These are phyloP conservation scores for Agonopterix arenella DNA, from an alignment of 2,888 invertebrate genomes.

Conservation along the genomic window DNA sequence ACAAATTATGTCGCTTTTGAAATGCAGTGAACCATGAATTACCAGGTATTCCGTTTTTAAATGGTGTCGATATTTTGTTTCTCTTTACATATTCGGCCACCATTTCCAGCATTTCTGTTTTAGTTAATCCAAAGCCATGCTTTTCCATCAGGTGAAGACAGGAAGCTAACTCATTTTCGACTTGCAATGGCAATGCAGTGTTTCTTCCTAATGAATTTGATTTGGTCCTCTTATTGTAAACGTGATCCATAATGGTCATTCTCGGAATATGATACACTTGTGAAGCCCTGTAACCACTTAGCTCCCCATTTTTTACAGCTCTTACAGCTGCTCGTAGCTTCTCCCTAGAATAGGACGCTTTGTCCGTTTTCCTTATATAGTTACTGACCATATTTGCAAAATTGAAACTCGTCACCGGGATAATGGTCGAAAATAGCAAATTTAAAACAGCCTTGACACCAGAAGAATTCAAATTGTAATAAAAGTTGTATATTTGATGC, in stretches of 20 bases:
- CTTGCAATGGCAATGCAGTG: conserved; percentile 6
- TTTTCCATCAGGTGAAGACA: conserved; percentile 10
- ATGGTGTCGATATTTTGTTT: conserved; percentile 6
- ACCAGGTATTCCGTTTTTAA: conserved; percentile 10
- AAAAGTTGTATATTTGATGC: no score
- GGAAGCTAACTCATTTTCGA: conserved; percentile 8
- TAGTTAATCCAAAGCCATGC: conserved; percentile 12
- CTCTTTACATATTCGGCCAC: conserved; percentile 3
- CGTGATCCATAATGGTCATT: conserved; percentile 13
- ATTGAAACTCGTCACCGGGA: no score
- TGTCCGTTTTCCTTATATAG: conserved; percentile 10
- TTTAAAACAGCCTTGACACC: no score
- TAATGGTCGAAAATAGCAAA: no score
- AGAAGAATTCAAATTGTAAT: no score
- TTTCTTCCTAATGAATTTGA: conserved; percentile 9
- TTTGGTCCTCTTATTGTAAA: conserved; percentile 6
- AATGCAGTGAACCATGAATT: conserved; percentile 13
- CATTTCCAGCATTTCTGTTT: conserved; percentile 7
- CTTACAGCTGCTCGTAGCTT: conserved; percentile 8
- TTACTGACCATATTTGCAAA: conserved; percentile 9
- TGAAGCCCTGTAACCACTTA: conserved; percentile 10
- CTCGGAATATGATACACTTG: conserved; percentile 8
- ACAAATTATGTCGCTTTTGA: conserved; percentile 9
- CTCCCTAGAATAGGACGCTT: conserved; percentile 9
- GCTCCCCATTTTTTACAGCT: conserved; percentile 5